A percentile compares a stretch with the other conserved stretches of the same genome.
Conservation (phyloP, 2,113 vertebrate species). For the Carassius auratus region DNA sequence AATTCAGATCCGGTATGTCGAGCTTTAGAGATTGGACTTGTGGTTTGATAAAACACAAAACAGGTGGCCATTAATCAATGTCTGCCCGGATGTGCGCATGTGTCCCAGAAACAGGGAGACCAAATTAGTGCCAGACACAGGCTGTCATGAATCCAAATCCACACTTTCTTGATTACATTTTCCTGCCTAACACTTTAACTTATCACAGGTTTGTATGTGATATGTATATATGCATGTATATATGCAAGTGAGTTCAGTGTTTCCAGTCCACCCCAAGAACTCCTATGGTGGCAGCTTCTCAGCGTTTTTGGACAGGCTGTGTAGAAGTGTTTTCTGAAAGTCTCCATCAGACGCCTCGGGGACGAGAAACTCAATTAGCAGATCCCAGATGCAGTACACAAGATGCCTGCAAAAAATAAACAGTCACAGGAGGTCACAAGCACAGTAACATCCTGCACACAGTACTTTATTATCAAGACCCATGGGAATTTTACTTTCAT, state of each 20-base stretch:
- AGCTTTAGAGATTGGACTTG: slow-evolving; percentile 47
- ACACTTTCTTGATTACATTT: slow-evolving; percentile 22
- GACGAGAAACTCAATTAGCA: slow-evolving; percentile 88
- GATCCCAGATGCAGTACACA: slow-evolving; percentile 88
- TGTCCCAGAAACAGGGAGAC: slow-evolving; percentile 44
- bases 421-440: slow-evolving; percentile 14
- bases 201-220: background rate
- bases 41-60: slow-evolving; percentile 65
- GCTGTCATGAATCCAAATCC: slow-evolving; percentile 2
- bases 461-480: slow-evolving; percentile 2
- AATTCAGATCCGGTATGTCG: slow-evolving; percentile 54
- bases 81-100: slow-evolving; percentile 46
- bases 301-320: slow-evolving; percentile 70
- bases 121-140: slow-evolving; percentile 53
- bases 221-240: slow-evolving; percentile 9
- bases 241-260: background rate
- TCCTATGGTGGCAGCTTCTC: slow-evolving; percentile 66
- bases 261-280: background rate
- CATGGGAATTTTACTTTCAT: background rate
- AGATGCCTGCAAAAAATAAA: slow-evolving; percentile 81
- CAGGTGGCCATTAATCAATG: slow-evolving; percentile 66
- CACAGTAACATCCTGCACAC: background rate
- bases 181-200: background rate
- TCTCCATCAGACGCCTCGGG: slow-evolving; percentile 75
- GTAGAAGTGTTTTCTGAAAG: slow-evolving; percentile 74